These are phyloP conservation scores for Tinamus major DNA, from an alignment of 2,797 vertebrate species.

Conservation along the genomic window DNA sequence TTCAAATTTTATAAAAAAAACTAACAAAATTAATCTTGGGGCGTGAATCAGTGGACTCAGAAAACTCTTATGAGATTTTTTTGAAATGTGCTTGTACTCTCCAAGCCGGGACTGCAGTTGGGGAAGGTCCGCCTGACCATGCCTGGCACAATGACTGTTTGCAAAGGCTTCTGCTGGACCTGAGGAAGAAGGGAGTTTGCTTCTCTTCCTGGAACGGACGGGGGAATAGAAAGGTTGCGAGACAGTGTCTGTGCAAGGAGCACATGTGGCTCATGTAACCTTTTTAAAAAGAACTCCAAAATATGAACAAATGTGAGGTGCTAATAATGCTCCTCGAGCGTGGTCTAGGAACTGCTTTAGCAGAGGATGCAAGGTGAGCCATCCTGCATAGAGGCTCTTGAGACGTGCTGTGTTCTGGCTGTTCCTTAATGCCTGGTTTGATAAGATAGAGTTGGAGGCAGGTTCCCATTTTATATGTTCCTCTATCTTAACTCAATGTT, in stretches of 20 bases:
- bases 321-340: background rate
- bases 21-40: background rate
- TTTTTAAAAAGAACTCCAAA: background rate
- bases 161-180: background rate
- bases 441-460: background rate
- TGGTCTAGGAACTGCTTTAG: fast-evolving
- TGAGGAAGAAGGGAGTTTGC: background rate
- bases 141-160: background rate
- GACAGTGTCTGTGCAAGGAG: too few relatives aligned
- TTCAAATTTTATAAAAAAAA: background rate
- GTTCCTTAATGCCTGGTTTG: background rate
- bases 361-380: background rate
- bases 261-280: background rate
- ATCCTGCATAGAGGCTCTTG: background rate
- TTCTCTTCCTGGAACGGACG: background rate
- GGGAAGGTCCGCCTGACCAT: fast-evolving
- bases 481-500: background rate
- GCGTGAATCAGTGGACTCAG: background rate
- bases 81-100: fast-evolving
- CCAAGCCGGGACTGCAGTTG: background rate
- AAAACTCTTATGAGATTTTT: background rate
- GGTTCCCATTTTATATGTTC: background rate
- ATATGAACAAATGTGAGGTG: background rate
- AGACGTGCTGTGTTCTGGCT: fast-evolving
- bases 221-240: background rate